A percentile compares a stretch with the other conserved stretches of the same genome.
phyloP scores from a whole-genome alignment of 2,797 vertebrate species.

The Hyperoplus lanceolatus region DNA sequence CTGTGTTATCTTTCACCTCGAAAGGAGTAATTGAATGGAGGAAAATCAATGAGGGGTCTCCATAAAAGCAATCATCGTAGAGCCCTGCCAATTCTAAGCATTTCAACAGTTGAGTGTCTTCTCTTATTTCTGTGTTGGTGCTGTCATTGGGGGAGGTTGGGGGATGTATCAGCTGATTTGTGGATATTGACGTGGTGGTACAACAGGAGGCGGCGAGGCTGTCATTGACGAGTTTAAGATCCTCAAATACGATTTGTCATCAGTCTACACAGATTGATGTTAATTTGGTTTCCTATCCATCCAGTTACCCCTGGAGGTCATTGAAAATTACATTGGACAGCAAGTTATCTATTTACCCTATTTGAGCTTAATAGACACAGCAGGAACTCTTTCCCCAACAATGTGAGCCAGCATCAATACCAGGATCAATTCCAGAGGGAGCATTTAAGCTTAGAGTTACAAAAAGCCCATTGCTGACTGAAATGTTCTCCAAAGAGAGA shows the following conservation, averaged over 20 bases:
- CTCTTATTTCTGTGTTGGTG: too few relatives aligned
- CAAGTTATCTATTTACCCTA: slow-evolving; percentile 55
- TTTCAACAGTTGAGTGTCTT: slow-evolving; percentile 61
- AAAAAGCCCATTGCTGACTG: slow-evolving; percentile 13
- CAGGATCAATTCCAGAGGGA: slow-evolving; percentile 52
- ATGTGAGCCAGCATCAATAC: slow-evolving; percentile 43
- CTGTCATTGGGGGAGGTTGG: slow-evolving; percentile 41
- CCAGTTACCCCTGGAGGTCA: slow-evolving; percentile 69
- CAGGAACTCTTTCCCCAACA: slow-evolving; percentile 33
- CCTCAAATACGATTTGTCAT: slow-evolving; percentile 71
- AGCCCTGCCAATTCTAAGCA: slow-evolving; percentile 62
- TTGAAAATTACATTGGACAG: slow-evolving; percentile 55
- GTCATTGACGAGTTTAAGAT: slow-evolving; percentile 50
- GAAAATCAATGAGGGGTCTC: slow-evolving; percentile 77
- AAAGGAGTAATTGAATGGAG: slow-evolving; percentile 75
- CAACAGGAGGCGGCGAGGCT: slow-evolving; percentile 32
- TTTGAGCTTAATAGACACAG: slow-evolving; percentile 65
- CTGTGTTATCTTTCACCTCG: slow-evolving; percentile 78
- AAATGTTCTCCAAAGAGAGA: slow-evolving; percentile 17
- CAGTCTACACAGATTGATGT: slow-evolving; percentile 55
- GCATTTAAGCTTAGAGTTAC: slow-evolving; percentile 44
- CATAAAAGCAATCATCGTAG: slow-evolving; percentile 75
- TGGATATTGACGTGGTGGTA: slow-evolving; percentile 54
- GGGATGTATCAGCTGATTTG: slow-evolving; percentile 48
- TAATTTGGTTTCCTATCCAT: slow-evolving; percentile 70